Conservation (phyloP, 2,888 invertebrate species). For the Pammene fasciana region DNA sequence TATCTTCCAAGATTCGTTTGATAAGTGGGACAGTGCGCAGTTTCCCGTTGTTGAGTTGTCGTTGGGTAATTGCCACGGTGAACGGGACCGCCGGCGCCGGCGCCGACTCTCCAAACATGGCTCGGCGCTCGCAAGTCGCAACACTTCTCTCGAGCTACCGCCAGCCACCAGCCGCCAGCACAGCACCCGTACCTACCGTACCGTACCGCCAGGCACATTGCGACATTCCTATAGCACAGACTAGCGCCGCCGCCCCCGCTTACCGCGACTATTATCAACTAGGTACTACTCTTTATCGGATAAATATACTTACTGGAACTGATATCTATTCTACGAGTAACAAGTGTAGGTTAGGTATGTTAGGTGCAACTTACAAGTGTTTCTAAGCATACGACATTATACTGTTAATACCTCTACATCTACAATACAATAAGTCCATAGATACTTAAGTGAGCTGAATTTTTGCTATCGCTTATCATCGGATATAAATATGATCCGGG, state of each 20-base stretch:
- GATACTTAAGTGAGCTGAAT: too few species aligned
- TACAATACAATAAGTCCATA: too few species aligned
- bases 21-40: slow-evolving; percentile 17
- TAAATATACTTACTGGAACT: background rate
- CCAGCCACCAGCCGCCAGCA: background rate
- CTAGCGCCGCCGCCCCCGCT: slow-evolving; percentile 3
- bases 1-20: background rate
- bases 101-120: slow-evolving; percentile 32
- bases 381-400: background rate
- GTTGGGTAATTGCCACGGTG: slow-evolving; percentile 32
- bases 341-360: background rate
- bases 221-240: slow-evolving; percentile 26
- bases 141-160: slow-evolving; percentile 1
- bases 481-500: too few species aligned
- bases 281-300: slow-evolving; percentile 4
- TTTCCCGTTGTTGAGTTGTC: slow-evolving; percentile 31
- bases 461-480: background rate
- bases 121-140: slow-evolving; percentile 9
- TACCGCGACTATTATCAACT: slow-evolving; percentile 2
- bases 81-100: slow-evolving; percentile 21
- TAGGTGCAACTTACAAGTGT: background rate
- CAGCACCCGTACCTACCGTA: too few species aligned
- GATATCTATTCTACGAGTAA: background rate
- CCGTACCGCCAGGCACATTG: slow-evolving; percentile 16
- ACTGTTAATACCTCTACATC: too few species aligned